Evolutionary conservation across 1,140 invertebrate species (phyloP).

Genomic region (Drosophila quadrilineata): DNA sequence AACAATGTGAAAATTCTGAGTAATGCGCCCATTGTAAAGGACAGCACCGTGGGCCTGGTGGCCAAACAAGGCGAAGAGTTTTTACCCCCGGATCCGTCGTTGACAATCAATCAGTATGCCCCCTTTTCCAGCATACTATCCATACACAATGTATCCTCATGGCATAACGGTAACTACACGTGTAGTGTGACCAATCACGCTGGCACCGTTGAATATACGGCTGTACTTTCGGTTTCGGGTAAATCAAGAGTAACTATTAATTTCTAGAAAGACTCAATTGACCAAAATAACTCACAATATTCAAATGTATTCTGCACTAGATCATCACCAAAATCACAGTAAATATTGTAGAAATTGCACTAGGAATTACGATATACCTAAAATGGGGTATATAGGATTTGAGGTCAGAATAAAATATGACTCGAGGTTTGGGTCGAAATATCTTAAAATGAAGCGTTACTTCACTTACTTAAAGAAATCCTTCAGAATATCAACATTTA

Average conservation of each 20-base stretch:
- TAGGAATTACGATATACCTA: too few species aligned
- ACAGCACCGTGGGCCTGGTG: neutral
- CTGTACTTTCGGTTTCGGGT: constrained; percentile 87
- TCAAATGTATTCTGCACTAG: constrained; percentile 40
- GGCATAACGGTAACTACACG: constrained; percentile 86
- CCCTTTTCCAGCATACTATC: constrained; percentile 83
- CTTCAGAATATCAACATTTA: too few species aligned
- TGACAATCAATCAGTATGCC: constrained; percentile 81
- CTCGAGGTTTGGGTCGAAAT: too few species aligned
- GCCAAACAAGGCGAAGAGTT: constrained; percentile 30
- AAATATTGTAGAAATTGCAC: constrained; percentile 48
- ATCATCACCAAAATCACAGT: constrained; percentile 33
- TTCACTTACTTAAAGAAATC: too few species aligned
- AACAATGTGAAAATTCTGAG: constrained; percentile 81
- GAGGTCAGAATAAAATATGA: too few species aligned
- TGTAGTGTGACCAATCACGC: constrained; percentile 85
- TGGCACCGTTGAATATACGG: constrained; percentile 84
- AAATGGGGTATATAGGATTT: too few species aligned
- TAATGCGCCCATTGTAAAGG: constrained; percentile 15
- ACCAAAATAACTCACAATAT: constrained; percentile 23
- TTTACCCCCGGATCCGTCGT: constrained; percentile 50
- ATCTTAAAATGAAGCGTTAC: too few species aligned
- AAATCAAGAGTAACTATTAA: constrained; percentile 57
- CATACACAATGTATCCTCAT: constrained; percentile 84
- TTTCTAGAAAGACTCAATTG: constrained; percentile 14